phyloP scores from a whole-genome alignment of 2,797 vertebrate genomes.

The Microctenopoma lineatum region DNA sequence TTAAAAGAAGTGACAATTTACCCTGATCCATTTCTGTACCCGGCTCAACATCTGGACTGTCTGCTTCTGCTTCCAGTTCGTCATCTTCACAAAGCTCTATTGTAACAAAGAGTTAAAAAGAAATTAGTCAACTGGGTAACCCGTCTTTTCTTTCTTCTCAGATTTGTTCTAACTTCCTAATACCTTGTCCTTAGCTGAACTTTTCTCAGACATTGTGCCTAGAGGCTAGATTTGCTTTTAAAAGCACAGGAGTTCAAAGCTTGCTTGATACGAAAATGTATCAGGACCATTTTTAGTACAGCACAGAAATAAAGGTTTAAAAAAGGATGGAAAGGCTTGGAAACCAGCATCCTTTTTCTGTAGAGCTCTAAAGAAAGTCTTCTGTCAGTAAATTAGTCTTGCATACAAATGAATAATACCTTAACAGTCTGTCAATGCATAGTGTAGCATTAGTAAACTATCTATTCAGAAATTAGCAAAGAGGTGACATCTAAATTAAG shows the following conservation, averaged over 20 bases:
- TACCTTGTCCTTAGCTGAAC: constrained; percentile 37
- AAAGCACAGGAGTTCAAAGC: constrained; percentile 22
- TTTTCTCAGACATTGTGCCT: constrained; percentile 18
- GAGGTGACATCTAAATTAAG: constrained; percentile 45
- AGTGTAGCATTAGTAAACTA: constrained; percentile 59
- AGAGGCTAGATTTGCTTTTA: constrained; percentile 4
- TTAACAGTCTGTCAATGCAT: constrained; percentile 4
- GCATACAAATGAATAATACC: constrained; percentile 21
- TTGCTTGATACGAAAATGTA: constrained; percentile 29
- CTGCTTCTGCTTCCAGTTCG: constrained; percentile 88
- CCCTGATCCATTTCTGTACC: constrained; percentile 94
- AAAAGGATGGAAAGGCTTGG: constrained; percentile 40
- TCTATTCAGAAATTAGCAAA: constrained; percentile 63
- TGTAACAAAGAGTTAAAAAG: constrained; percentile 49
- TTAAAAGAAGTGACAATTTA: constrained; percentile 65
- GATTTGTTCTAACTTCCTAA: constrained; percentile 26
- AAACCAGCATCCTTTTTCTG: constrained; percentile 36
- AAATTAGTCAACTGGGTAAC: constrained; percentile 17
- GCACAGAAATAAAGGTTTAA: constrained; percentile 12
- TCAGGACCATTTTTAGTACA: constrained; percentile 23
- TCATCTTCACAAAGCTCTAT: constrained; percentile 88
- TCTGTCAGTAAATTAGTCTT: constrained; percentile 26
- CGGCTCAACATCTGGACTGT: constrained; percentile 88
- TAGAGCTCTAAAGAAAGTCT: constrained; percentile 15
- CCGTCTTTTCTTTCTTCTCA: neutral